Percentiles rank a stretch among this genome's conserved stretches.
Conservation (phyloP, 92 coral and sea anemone genomes). For the Paramuricea clavata region DNA sequence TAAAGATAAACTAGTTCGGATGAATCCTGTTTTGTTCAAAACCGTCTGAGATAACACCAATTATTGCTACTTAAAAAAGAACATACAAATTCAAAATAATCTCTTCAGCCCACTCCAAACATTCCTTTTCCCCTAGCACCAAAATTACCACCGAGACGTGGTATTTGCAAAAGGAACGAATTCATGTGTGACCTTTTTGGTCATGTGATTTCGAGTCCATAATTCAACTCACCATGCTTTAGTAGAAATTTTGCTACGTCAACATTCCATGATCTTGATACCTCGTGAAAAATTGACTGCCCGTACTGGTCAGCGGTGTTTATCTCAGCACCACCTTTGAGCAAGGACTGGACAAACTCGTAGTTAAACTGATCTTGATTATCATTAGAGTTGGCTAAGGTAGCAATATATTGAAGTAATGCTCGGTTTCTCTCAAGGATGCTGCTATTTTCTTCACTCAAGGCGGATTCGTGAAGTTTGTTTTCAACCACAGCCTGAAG, state of each 20-base stretch:
- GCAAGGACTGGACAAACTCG: slow-evolving; percentile 88
- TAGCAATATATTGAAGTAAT: slow-evolving; percentile 41
- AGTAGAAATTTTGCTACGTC: slow-evolving; percentile 86
- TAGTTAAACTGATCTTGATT: slow-evolving; percentile 38
- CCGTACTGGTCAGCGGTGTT: slow-evolving; percentile 89
- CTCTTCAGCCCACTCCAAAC: too few relatives aligned
- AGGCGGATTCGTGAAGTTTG: slow-evolving; percentile 15
- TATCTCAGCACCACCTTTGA: slow-evolving; percentile 85
- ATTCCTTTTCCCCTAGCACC: too few relatives aligned
- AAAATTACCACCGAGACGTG: too few relatives aligned
- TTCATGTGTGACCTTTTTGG: too few relatives aligned
- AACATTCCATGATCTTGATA: slow-evolving; percentile 92
- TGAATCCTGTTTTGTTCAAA: too few relatives aligned
- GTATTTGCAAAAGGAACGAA: too few relatives aligned
- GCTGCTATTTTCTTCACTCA: slow-evolving; percentile 32
- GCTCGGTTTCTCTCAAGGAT: slow-evolving; percentile 50
- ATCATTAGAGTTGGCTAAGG: slow-evolving; percentile 41
- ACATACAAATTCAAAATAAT: too few relatives aligned
- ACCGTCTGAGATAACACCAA: too few relatives aligned
- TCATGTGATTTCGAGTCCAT: too few relatives aligned
- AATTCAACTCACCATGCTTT: slow-evolving; percentile 84
- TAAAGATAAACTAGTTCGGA: too few relatives aligned
- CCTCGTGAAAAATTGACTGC: slow-evolving; percentile 91
- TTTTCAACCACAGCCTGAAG: slow-evolving; percentile 42
- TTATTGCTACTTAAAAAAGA: too few relatives aligned